A percentile compares a stretch with the other conserved stretches of the same genome.
Conservation (phyloP, 2,888 invertebrate species). For the Spicauda simplicius region DNA sequence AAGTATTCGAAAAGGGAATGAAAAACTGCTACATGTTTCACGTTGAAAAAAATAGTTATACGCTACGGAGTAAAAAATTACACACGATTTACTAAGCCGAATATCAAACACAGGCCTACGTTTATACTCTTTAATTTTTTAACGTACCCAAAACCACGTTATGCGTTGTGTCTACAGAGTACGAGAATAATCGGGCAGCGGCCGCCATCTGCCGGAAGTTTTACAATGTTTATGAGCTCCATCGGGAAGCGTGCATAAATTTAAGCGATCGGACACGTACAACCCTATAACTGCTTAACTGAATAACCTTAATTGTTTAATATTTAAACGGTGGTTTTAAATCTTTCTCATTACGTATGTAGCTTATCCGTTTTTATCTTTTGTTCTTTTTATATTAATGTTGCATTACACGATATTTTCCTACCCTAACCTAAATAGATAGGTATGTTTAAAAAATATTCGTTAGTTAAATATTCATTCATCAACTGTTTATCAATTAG, state of each 20-base stretch:
- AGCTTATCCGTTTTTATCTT: no score
- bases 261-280: slow-evolving; percentile 68
- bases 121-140: slow-evolving; percentile 26
- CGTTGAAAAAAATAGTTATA: no score
- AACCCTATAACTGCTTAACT: slow-evolving; percentile 66
- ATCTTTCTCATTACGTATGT: no score
- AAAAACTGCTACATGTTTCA: no score
- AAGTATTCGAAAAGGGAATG: no score
- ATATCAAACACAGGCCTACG: not conserved
- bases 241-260: slow-evolving; percentile 79
- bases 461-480: no score
- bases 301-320: slow-evolving; percentile 59
- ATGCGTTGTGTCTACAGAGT: slow-evolving; percentile 43
- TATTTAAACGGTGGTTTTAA: slow-evolving; percentile 9
- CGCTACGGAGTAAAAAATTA: not conserved
- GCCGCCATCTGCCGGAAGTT: slow-evolving; percentile 81
- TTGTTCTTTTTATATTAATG: no score
- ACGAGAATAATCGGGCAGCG: slow-evolving; percentile 69
- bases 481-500: no score
- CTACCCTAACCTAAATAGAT: no score
- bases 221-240: slow-evolving; percentile 81
- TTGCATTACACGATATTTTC: no score
- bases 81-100: not conserved
- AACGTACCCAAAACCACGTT: slow-evolving; percentile 22
- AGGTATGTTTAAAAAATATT: no score